phyloP scores from a whole-genome alignment of 2,888 invertebrate genomes.

The Conchocele bisecta region DNA sequence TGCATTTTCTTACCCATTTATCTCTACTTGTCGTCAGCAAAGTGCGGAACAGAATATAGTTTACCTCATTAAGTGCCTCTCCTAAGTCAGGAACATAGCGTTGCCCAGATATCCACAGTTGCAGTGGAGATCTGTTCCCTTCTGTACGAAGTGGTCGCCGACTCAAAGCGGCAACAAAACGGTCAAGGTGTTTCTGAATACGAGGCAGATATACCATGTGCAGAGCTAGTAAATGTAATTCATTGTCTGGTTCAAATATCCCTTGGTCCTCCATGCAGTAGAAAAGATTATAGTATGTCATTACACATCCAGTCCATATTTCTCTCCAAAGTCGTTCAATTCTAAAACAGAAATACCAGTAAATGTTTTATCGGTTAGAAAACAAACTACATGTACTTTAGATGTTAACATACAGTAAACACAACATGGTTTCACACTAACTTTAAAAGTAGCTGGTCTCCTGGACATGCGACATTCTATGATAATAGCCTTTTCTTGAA shows the following conservation, averaged over 20 bases:
- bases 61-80: too few relatives aligned
- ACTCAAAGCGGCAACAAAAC: constrained; percentile 13
- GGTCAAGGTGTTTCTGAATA: constrained; percentile 15
- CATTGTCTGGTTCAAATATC: constrained; percentile 26
- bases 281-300: constrained; percentile 19
- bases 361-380: too few relatives aligned
- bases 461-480: too few relatives aligned
- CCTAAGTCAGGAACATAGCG: too few relatives aligned
- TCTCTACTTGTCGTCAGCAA: too few relatives aligned
- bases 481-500: too few relatives aligned
- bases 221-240: constrained; percentile 14
- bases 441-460: too few relatives aligned
- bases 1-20: too few relatives aligned
- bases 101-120: constrained; percentile 25
- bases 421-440: too few relatives aligned
- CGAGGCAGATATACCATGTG: constrained; percentile 29
- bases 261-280: constrained; percentile 22
- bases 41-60: too few relatives aligned
- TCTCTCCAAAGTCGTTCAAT: constrained; percentile 41
- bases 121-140: constrained; percentile 22
- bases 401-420: too few relatives aligned
- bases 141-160: constrained; percentile 24
- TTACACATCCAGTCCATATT: constrained; percentile 32
- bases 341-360: constrained; percentile 13
- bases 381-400: too few relatives aligned